Evolutionary conservation across 1,140 invertebrate genomes (phyloP).

Genomic region (Sycophaga agraensis): DNA sequence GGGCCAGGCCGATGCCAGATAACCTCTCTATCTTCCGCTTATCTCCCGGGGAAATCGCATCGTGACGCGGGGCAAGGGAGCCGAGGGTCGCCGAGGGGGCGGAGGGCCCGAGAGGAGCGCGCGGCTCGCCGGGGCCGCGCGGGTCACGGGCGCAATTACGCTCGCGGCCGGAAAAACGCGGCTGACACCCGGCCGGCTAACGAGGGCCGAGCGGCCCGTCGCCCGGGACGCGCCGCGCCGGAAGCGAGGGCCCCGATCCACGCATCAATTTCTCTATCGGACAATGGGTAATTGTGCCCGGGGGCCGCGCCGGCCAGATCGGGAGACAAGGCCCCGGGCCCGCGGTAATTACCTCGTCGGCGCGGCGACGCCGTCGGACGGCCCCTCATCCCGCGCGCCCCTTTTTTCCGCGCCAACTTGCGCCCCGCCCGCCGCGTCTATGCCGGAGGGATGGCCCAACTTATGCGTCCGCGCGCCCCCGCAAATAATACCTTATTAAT

Average conservation of each 20-base stretch:
- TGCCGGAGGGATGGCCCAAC: too few relatives aligned
- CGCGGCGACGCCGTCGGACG: too few relatives aligned
- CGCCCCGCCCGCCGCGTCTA: too few relatives aligned
- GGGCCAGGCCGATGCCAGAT: constrained; percentile 10
- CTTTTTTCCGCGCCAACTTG: too few relatives aligned
- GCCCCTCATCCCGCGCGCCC: too few relatives aligned
- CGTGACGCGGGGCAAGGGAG: constrained; percentile 33
- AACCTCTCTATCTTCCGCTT: constrained; percentile 29
- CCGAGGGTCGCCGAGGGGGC: constrained; percentile 25
- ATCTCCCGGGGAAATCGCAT: constrained; percentile 20
- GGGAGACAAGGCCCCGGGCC: too few relatives aligned
- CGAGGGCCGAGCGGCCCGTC: not conserved
- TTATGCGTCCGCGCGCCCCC: too few relatives aligned
- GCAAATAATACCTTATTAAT: too few relatives aligned
- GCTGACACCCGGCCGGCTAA: constrained; percentile 19
- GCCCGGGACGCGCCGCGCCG: too few relatives aligned
- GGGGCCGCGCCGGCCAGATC: too few relatives aligned
- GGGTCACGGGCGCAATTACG: not conserved
- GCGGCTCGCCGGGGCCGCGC: constrained; percentile 32
- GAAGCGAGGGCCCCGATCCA: constrained; percentile 40
- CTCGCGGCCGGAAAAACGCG: too few relatives aligned
- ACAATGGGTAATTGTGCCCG: constrained; percentile 59
- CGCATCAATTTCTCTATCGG: constrained; percentile 59
- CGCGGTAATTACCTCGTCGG: too few relatives aligned
- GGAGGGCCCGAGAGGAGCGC: not conserved